Base-by-base conservation (phyloP, 2,888 invertebrate genomes). In the Ophion ellenae region DNA sequence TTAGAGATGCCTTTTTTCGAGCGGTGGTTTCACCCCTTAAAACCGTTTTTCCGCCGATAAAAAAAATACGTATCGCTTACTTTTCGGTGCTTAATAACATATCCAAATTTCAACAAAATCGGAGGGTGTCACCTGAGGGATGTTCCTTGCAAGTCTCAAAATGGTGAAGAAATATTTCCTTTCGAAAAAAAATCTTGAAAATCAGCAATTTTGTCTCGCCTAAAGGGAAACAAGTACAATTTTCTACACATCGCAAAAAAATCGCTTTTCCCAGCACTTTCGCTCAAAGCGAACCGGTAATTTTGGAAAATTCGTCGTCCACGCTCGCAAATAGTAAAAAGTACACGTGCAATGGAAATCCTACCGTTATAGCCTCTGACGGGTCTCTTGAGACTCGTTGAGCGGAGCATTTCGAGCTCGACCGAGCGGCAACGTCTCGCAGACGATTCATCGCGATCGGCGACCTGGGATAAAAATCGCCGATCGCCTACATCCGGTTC, bases 371-470 rank as follows among this genome's bases (percentile, higher is more conserved):
- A 87, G 78, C 24, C 83, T 75, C 47, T 78, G 20, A 70, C 53
- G 4, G 80, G 10, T 66, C 47, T 86, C 64, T 80, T 84, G 80
- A 24, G 81, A 78, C 71, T 87, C 87, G 67, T 85, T 88, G 83
- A 87, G 87, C 36, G 89, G 76, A 20, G 87, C 86, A 14, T 89
- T 84, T n/a, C 78, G 32, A 78, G 78, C 32, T 78, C 69, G 69
- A 92, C 90, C n/a, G 93, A 92, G 24, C 90, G 89, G 78, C 91
- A 91, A 84, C 92, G 89, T 79, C 91, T 87, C 57, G 91, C 57
- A 3, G 67, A 20, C 7, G 17, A 17, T 47, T 61, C 70, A 3
- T 47, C 78, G 24, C 77, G 66, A 20, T 36, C 11, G 59, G 4
- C 91, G 75, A 87, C 86, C 11, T 71, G 71, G 1, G 83, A 36